phyloP scores from a whole-genome alignment of 2,113 vertebrate species.

The Accipiter virgatus region DNA sequence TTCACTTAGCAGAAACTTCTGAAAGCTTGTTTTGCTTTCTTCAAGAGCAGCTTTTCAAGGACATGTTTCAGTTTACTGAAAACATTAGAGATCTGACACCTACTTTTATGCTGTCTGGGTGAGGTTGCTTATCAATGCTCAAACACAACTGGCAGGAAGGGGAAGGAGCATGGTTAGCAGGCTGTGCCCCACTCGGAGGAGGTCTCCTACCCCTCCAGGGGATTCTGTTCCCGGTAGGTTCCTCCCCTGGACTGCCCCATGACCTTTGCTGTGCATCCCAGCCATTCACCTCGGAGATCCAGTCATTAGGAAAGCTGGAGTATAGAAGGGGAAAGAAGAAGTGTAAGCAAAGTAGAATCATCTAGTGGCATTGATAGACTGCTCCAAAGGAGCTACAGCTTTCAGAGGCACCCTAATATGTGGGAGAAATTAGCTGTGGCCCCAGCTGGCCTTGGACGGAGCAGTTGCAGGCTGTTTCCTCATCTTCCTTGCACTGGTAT shows the following conservation, averaged over 20 bases:
- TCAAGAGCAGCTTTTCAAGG: not conserved
- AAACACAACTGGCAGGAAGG: accelerated
- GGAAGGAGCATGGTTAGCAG: not conserved
- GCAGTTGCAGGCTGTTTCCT: not conserved
- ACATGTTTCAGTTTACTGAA: not conserved
- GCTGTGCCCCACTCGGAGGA: not conserved
- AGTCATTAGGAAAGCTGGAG: not conserved
- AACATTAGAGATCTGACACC: not conserved
- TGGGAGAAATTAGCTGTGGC: not conserved
- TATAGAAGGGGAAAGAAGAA: not conserved
- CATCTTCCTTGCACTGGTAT: not conserved
- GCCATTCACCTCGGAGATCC: not conserved
- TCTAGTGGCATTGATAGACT: not conserved
- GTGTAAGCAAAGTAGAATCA: not conserved
- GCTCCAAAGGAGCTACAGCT: not conserved
- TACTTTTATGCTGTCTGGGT: accelerated
- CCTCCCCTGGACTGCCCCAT: not conserved
- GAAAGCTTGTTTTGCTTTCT: not conserved
- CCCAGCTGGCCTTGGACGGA: not conserved
- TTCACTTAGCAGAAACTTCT: not conserved
- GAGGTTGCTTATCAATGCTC: not conserved
- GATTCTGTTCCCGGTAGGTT: not conserved
- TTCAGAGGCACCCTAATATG: not conserved
- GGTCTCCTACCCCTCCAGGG: not conserved
- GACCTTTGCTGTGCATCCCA: not conserved